phyloP scores from a whole-genome alignment of 2,113 vertebrate genomes.

The Passer montanus region DNA sequence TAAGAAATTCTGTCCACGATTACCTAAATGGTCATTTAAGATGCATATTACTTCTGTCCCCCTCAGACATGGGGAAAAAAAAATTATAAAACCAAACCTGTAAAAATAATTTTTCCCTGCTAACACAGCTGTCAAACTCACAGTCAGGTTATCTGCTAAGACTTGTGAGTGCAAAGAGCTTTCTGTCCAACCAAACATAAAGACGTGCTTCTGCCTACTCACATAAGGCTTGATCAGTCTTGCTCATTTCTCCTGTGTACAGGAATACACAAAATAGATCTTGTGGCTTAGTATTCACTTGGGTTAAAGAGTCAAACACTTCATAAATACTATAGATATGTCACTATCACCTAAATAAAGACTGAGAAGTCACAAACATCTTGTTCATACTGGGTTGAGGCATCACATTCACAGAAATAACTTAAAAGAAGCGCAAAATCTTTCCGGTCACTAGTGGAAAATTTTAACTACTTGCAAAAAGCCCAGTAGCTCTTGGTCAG shows the following conservation, averaged over 20 bases:
- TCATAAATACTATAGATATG: background rate
- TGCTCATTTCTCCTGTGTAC: background rate
- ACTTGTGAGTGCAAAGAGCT: background rate
- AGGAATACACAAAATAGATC: background rate
- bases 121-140: background rate
- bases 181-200: background rate
- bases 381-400: fast-evolving
- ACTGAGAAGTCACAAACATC: background rate
- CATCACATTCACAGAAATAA: background rate
- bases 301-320: background rate
- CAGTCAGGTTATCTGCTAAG: background rate
- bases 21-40: background rate
- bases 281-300: background rate
- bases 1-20: background rate
- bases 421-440: background rate
- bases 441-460: background rate
- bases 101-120: background rate
- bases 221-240: background rate
- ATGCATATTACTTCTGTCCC: fast-evolving
- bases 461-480: background rate
- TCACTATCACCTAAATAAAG: background rate
- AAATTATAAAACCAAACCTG: no score
- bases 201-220: background rate
- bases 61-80: fast-evolving
- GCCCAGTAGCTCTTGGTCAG: background rate